phyloP scores from a whole-genome alignment of 2,113 vertebrate genomes.

The Octodon degus region DNA sequence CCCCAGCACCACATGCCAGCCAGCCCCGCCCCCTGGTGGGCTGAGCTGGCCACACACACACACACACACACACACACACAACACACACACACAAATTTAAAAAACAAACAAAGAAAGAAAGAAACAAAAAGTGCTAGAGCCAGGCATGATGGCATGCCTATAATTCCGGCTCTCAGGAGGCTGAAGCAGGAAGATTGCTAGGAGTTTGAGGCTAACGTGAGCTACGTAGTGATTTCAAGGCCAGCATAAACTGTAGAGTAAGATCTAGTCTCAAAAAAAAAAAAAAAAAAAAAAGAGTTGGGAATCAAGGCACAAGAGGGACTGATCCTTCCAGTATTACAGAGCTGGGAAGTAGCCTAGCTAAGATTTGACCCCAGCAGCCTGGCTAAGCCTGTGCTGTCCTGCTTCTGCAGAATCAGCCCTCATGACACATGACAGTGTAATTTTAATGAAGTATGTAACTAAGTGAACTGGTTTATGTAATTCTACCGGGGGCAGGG shows the following conservation, averaged over 20 bases:
- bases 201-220: not conserved
- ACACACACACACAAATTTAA: too few species aligned
- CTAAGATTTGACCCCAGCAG: not conserved
- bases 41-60: too few species aligned
- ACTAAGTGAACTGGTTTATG: conserved; percentile 54
- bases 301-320: not conserved
- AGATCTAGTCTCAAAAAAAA: not conserved
- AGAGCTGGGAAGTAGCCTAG: not conserved
- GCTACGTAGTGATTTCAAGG: not conserved
- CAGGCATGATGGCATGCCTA: not conserved
- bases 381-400: not conserved
- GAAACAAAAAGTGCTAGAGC: not conserved
- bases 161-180: not conserved
- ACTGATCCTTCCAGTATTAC: not conserved
- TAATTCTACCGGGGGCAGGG: conserved; percentile 9
- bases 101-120: too few species aligned
- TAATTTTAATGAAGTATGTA: conserved; percentile 22
- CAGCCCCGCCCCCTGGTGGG: too few species aligned
- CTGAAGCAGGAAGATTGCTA: not conserved
- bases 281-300: not conserved
- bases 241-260: not conserved
- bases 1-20: too few species aligned
- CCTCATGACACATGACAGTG: not conserved
- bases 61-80: too few species aligned
- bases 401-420: not conserved